Evolutionary conservation across 2,113 vertebrate species (phyloP), one percentile per base, ranked within the genome.

Genomic region (Rhinoderma darwinii): DNA sequence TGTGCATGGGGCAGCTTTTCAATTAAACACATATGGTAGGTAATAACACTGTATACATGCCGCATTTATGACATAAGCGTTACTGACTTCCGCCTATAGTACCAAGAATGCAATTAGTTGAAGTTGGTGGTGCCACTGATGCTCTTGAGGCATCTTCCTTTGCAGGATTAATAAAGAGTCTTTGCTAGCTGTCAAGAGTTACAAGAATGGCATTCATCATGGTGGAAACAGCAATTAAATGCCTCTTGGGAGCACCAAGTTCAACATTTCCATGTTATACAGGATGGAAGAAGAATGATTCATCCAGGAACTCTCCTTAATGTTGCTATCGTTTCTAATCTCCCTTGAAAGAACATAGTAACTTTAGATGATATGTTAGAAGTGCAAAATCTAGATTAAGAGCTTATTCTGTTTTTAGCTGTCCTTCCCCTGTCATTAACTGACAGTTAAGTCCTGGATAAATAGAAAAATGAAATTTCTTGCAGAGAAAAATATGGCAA

Each of bases 81-180:
- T 89, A 72, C 82, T 88, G 89, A 77, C 83, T 84, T 44, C 41
- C 63, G 86, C 63, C 90, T 88, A n/a, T n/a, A n/a, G n/a, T n/a
- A 90, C 17, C 88, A 88, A 86, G 78, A 88, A 82, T 27, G 68
- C 89, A 90, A 90, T 90, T 91, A 92, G 90, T 87, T 89, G 86
- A 87, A 78, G 39, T n/a, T 32, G 0, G 89, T 37, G 22, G 51
- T 87, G 89, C 88, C 88, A 89, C 83, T 76, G 87, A 84, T 85
- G 92, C 88, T 91, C 91, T 91, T 90, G 89, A 91, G 90, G 88
- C 82, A 41, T 88, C 59, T 70, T 84, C 86, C 59, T 89, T 37
- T 90, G 84, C 88, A 88, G 56, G 68, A 3, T 90, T 91, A 92
- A 92, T 90, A 90, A 92, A 91, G 91, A 92, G 88, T 86, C 88